Evolutionary conservation across 2,797 vertebrate genomes (phyloP).

Genomic region (Poecilia gillii): DNA sequence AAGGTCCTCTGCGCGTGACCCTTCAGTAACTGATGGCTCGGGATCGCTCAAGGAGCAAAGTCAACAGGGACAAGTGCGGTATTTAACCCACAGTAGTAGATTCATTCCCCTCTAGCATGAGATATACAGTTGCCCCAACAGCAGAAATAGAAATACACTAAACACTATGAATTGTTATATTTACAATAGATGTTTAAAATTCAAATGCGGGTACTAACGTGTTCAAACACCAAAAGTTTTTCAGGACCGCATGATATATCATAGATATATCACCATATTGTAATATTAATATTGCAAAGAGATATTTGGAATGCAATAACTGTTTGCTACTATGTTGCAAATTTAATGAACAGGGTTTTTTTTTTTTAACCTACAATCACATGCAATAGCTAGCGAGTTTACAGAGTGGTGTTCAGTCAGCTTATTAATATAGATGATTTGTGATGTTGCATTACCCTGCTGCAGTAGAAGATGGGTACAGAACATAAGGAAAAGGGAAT

Average conservation of each 20-base stretch:
- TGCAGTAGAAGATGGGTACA: not conserved
- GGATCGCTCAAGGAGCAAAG: conserved; percentile 32
- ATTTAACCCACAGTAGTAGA: conserved; percentile 18
- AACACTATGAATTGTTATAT: not conserved
- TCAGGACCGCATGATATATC: not conserved
- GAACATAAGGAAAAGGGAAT: not conserved
- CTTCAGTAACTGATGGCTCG: conserved; percentile 9
- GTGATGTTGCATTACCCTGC: not conserved
- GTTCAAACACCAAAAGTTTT: not conserved
- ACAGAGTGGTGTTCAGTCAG: not conserved
- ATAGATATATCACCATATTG: not conserved
- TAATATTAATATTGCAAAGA: not conserved
- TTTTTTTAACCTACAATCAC: not conserved
- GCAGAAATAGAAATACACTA: not conserved
- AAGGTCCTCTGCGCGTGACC: conserved; percentile 23
- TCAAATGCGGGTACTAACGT: not conserved
- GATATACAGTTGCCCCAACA: not conserved
- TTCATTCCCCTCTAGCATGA: not conserved
- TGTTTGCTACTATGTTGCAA: not conserved
- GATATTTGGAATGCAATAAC: not conserved
- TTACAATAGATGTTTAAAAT: not conserved
- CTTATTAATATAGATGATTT: not conserved
- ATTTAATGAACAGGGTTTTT: not conserved
- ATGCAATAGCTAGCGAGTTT: not conserved
- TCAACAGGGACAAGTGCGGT: conserved; percentile 39